Evolutionary conservation across 2,797 vertebrate genomes (phyloP), one percentile per base, ranked within the genome.

Genomic region (Danio jaintianensis): DNA sequence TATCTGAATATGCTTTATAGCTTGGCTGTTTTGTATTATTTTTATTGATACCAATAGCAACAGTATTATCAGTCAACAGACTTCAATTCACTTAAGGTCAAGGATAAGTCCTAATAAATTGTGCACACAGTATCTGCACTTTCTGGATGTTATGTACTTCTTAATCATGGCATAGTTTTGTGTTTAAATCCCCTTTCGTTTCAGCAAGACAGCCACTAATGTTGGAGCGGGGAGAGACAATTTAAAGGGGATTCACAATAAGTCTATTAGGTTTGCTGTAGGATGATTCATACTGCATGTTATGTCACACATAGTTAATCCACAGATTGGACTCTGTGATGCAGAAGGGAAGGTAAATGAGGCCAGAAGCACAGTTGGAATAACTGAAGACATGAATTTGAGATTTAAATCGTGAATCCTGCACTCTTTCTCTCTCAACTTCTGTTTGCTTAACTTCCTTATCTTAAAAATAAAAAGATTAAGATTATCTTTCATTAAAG

Each of bases 81-180:
- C 20, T 36, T 38, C n/a, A 74, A 43, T 47, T 53, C 29, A 69
- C 29, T 76, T 43, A 43, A 66, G 62, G 63, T 76, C 62, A 67
- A 45, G 75, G 75, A 40, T 53, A 77, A 10, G 42, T 0, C 20
- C 20, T 66, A 66, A 76, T 66, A 56, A 56, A 76, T 45, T 36
- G 22, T 38, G 43, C 16, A 50, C 13, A 18, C 10, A 18, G 4
- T 38, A 48, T 22, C 18, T 11, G 29, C 7, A 74, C 15, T 53
- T n/a, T 48, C 42, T 73, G 45, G 16, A 53, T 55, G 53, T 20
- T 20, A 18, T 9, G 29, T 29, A 29, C 29, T 29, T 29, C 29
- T 29, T 29, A 29, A 29, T 29, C 29, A 29, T 3, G 18, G 18
- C 18, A 56, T 20, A 56, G 53, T 56, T 56, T 55, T 29, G 29